A percentile compares a stretch with the other conserved stretches of the same genome.
phyloP scores from a whole-genome alignment of 2,113 vertebrate genomes.

The Salvelinus alpinus region DNA sequence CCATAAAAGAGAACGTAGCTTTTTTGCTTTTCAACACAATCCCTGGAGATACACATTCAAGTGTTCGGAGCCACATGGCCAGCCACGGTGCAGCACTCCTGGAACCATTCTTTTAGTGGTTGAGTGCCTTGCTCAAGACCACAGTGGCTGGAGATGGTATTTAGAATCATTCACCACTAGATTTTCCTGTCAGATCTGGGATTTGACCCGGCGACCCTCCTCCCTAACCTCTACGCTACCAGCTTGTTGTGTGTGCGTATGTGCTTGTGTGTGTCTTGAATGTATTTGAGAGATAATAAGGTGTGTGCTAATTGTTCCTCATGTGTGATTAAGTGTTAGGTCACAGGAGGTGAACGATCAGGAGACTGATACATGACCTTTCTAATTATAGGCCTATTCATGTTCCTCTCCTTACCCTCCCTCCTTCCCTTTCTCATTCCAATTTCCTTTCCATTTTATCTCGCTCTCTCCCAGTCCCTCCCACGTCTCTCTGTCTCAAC shows the following conservation, averaged over 20 bases:
- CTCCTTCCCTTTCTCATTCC: too few relatives aligned
- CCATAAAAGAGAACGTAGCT: too few relatives aligned
- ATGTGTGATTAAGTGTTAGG: constrained; percentile 48
- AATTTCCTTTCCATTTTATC: neutral
- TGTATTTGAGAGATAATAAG: constrained; percentile 42
- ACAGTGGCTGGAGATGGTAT: neutral
- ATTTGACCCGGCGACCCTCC: too few relatives aligned
- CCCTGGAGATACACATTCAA: too few relatives aligned
- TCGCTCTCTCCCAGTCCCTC: neutral
- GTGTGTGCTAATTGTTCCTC: constrained; percentile 48
- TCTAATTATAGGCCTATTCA: constrained; percentile 49
- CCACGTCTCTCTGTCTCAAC: constrained; percentile 38
- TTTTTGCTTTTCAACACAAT: too few relatives aligned
- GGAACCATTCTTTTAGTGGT: neutral
- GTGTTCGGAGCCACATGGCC: too few relatives aligned
- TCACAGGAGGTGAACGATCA: constrained; percentile 53
- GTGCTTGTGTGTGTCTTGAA: neutral
- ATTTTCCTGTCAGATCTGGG: too few relatives aligned
- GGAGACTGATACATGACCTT: constrained; percentile 60
- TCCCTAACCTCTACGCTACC: too few relatives aligned
- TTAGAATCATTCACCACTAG: too few relatives aligned
- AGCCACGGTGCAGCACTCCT: too few relatives aligned
- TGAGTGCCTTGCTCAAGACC: constrained; percentile 52
- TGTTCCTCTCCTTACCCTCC: neutral
- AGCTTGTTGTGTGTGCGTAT: constrained; percentile 1